phyloP scores from a whole-genome alignment of 2,888 invertebrate species.

The Apoderus coryli region DNA sequence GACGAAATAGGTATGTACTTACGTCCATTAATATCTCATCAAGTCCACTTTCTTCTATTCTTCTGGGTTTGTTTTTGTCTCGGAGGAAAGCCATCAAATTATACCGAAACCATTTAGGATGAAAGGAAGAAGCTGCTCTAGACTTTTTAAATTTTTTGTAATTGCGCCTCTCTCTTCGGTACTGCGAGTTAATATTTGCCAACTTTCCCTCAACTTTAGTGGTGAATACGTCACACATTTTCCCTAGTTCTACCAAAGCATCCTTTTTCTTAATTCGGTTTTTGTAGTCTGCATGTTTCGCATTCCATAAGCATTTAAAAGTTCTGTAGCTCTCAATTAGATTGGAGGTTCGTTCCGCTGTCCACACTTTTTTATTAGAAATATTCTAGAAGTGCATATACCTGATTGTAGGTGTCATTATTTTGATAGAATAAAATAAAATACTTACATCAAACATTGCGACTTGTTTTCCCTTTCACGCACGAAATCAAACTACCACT shows the following conservation, averaged over 20 bases:
- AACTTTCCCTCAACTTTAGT: conserved; percentile 11
- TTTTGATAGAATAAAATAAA: too few relatives aligned
- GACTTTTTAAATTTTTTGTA: conserved; percentile 11
- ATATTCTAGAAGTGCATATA: too few relatives aligned
- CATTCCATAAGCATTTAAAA: conserved; percentile 1
- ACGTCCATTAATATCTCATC: too few relatives aligned
- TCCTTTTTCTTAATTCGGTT: conserved; percentile 4
- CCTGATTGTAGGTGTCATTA: too few relatives aligned
- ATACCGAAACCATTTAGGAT: conserved; percentile 9
- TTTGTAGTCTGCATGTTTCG: not conserved
- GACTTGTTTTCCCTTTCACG: too few relatives aligned
- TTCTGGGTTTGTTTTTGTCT: conserved; percentile 9
- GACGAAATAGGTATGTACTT: too few relatives aligned
- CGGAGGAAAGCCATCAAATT: conserved; percentile 4
- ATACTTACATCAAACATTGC: too few relatives aligned
- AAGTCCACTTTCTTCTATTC: too few relatives aligned
- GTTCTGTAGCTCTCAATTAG: conserved; percentile 4
- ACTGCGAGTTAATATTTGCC: conserved; percentile 12
- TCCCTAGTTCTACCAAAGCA: conserved; percentile 8
- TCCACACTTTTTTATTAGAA: conserved; percentile 1
- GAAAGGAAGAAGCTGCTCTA: conserved; percentile 9
- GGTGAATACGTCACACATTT: conserved; percentile 10
- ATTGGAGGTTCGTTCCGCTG: not conserved
- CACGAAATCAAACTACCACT: too few relatives aligned
- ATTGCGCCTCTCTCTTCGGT: conserved; percentile 11